Evolutionary conservation across 2,888 invertebrate genomes (phyloP).

Genomic region (Erynnis tages): DNA sequence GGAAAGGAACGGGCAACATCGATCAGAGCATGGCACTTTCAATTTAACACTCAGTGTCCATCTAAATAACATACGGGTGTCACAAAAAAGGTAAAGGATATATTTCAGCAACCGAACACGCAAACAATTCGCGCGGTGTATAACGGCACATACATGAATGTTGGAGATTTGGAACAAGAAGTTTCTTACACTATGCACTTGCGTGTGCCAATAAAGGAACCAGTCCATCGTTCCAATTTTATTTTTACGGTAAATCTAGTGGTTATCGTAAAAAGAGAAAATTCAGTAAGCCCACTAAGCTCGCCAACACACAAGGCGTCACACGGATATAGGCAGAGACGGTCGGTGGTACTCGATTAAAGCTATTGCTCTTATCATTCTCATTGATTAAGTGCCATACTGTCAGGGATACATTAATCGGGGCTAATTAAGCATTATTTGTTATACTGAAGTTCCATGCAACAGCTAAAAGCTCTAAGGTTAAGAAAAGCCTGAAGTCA

Average conservation of each 20-base stretch:
- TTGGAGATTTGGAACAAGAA: constrained; percentile 83
- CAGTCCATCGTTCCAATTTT: constrained; percentile 70
- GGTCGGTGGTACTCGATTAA: constrained; percentile 56
- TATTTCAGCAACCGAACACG: constrained; percentile 74
- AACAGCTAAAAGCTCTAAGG: constrained; percentile 58
- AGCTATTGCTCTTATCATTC: constrained; percentile 55
- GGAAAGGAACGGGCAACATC: constrained; percentile 65
- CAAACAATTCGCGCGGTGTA: constrained; percentile 73
- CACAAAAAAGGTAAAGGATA: constrained; percentile 62
- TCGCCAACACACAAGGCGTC: constrained; percentile 76
- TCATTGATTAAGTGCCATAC: constrained; percentile 78
- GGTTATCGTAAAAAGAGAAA: constrained; percentile 71
- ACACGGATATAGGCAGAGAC: constrained; percentile 72
- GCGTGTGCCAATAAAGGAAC: constrained; percentile 79
- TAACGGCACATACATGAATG: constrained; percentile 76
- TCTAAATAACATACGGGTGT: constrained; percentile 58
- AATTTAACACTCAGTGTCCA: constrained; percentile 65
- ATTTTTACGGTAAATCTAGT: constrained; percentile 63
- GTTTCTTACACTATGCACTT: constrained; percentile 80
- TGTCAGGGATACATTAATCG: constrained; percentile 67
- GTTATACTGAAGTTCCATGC: constrained; percentile 60
- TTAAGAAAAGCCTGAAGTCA: constrained; percentile 29
- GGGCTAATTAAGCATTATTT: constrained; percentile 60
- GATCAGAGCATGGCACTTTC: constrained; percentile 82
- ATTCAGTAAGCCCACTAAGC: constrained; percentile 76